phyloP scores from a whole-genome alignment of 1,140 invertebrate genomes.

The Aphis gossypii region DNA sequence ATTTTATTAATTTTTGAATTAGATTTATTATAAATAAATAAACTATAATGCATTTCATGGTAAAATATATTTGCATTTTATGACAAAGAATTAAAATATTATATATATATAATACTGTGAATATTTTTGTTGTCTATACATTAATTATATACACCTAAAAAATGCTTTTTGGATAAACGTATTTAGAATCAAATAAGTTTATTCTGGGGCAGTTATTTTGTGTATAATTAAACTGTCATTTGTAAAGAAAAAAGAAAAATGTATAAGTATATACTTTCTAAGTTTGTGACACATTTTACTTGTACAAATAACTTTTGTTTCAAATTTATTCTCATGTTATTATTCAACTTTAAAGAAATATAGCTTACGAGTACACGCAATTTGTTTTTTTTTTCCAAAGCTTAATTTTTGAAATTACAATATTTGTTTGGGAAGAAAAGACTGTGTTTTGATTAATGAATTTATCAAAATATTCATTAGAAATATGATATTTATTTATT shows the following conservation, averaged over 20 bases:
- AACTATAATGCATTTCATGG: not conserved
- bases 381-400: not conserved
- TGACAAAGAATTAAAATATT: not conserved
- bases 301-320: constrained; percentile 8
- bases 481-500: not conserved
- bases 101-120: not conserved
- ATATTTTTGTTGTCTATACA: not conserved
- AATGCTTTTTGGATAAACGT: not conserved
- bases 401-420: not conserved
- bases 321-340: not conserved
- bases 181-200: not conserved
- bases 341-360: constrained; percentile 13
- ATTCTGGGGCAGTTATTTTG: not conserved
- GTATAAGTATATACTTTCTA: not conserved
- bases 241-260: not conserved
- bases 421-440: not conserved
- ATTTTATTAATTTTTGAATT: not conserved
- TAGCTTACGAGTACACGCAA: not conserved
- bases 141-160: not conserved
- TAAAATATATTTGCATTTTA: not conserved
- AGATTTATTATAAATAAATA: not conserved
- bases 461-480: not conserved
- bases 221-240: constrained; percentile 18
- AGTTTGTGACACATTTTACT: constrained; percentile 11
- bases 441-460: not conserved